Evolutionary conservation across 2,113 vertebrate genomes (phyloP), one percentile per base, ranked within the genome.

Genomic region (Macrotis lagotis): DNA sequence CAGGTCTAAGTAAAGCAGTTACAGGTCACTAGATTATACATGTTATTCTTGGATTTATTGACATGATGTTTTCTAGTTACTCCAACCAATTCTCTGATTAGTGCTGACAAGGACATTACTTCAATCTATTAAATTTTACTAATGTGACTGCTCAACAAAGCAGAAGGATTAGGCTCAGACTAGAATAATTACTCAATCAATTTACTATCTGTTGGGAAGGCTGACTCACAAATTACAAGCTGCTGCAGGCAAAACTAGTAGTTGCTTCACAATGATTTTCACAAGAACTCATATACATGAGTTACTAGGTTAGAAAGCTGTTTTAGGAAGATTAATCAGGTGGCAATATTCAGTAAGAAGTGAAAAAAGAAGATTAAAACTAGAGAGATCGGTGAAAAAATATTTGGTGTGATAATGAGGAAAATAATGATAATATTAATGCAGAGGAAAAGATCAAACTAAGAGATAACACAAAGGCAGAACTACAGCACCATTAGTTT

Each of bases 21-120:
- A 83, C n/a, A 83, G 66, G 66, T 24, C n/a, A 44, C 37, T 83
- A 44, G 66, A 83, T 83, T 44, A 44, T 83, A n/a, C 26, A 88
- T 74, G 48, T 28, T 49, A 91, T 55, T 74, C 66, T 96, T 96
- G 55, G 44, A 93, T 90, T 94, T 92, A 94, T 24, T 44, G 24
- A 92, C 44, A 47, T 7, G 52, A 3, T 53, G 25, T 74, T 92
- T 95, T 95, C 90, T 12, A 94, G 44, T 91, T 47, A 93, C 94
- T 96, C 48, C 90, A 93, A 94, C 19, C 26, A 90, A 53, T 93
- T 95, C 25, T 59, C 55, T 96, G 50, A 93, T 92, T 52, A 89
- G n/a, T 51, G 4, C 47, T 96, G 44, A 14, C 49, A n/a, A 8
- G 51, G 55, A 19, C 37, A 66, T 93, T 91, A 14, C 48, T 94